Conservation (phyloP, 1,140 invertebrate species). For the Nomia melanderi region DNA sequence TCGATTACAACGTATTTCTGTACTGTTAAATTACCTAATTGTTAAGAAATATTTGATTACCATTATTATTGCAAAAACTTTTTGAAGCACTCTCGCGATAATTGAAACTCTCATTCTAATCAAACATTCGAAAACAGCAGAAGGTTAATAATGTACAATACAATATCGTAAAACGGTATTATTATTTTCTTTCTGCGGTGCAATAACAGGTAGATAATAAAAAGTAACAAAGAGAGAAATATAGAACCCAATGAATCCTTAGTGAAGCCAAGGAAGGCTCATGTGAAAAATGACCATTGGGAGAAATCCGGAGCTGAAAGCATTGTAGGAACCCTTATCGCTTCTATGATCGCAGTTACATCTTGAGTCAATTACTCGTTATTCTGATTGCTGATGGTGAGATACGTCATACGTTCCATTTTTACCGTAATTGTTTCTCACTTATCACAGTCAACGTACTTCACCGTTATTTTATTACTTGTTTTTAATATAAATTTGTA, state of each 20-base stretch:
- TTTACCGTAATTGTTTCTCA: background rate
- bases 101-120: background rate
- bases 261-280: background rate
- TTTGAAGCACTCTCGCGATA: too few relatives aligned
- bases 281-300: constrained; percentile 18
- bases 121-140: background rate
- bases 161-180: too few relatives aligned
- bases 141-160: background rate
- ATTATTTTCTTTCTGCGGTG: background rate
- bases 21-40: too few relatives aligned
- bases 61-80: too few relatives aligned
- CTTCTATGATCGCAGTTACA: constrained; percentile 15
- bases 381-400: background rate
- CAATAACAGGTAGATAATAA: constrained; percentile 22
- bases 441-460: background rate
- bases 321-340: constrained; percentile 15
- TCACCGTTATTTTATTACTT: too few relatives aligned
- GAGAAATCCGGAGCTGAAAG: constrained; percentile 19
- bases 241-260: constrained; percentile 19
- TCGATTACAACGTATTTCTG: too few relatives aligned
- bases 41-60: too few relatives aligned
- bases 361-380: constrained; percentile 9
- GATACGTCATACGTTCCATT: constrained; percentile 6
- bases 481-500: too few relatives aligned
- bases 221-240: background rate